Base-by-base conservation (phyloP, 2,113 vertebrate species). In the Halcyon senegalensis region DNA sequence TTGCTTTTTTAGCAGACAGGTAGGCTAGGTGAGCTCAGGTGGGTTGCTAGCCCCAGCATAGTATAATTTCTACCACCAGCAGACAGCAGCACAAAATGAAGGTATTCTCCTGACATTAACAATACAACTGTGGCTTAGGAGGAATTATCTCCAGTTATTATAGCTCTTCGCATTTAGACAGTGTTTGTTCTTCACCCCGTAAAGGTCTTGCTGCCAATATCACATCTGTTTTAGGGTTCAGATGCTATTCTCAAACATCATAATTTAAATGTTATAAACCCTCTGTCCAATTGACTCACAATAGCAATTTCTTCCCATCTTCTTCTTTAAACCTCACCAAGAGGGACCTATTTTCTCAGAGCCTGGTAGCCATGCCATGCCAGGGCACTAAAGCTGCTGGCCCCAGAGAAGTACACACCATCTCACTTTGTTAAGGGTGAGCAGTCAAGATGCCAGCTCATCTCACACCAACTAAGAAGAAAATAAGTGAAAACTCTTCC, bases 351-450 rank as follows among this genome's bases (percentile, higher is more conserved):
- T 5, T 37, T 79, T 77, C 78, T 78, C 30, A 63, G 55, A 25
- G 30, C n/a, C 48, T 46, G 9, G 50, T 2, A 51, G 48, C 6
- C 5, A 1, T n/a, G n/a, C 21, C 35, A 68, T 2, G 3, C 9
- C 56, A 59, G 13, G 23, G 19, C 5, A 60, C 8, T 5, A 0
- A 2, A 70, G 44, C 30, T 72, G 37, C 66, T 63, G 21, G 33
- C 27, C 20, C 37, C 35, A 92, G 19, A 72, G 11, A 51, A 3
- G 27, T 41, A 44, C 1, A 5, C 41, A 89, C 17, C 13, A 72
- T 35, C 46, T 28, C 37, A 44, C 21, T 69, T 87, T 82, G 10
- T 44, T 87, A 64, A 62, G 1, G 1, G 5, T 56, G 6, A 81
- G 33, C 16, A 50, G 53, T 60, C n/a, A 67, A 1, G 2, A 14